Evolutionary conservation across 1,140 invertebrate species (phyloP), one percentile per base, ranked within the genome.

Genomic region (Sycophaga agraensis): DNA sequence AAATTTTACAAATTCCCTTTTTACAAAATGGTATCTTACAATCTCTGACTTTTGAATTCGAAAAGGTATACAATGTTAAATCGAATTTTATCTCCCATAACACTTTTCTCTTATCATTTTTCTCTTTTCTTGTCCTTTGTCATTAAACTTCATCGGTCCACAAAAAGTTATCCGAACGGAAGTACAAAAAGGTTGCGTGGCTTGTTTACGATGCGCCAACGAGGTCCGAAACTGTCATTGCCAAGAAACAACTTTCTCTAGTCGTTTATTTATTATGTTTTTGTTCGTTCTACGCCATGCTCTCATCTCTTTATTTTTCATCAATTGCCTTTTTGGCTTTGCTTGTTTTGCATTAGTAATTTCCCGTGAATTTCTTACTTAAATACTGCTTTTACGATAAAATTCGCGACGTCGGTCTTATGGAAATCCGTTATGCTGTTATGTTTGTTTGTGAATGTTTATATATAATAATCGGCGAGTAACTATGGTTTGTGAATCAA

Each of bases 191-290:
- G 26, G 61, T 57, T 63, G 46, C 28, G 37, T 56, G 60, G 17
- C 35, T 42, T 35, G 9, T 16, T 55, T 40, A 57, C 45, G 54
- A 63, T 58, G 46, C 61, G 31, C 46, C 46, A 62, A 56, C 49
- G 45, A 60, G 37, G 24, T 60, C 22, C 50, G 16, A 62, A 62
- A 62, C 51, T 63, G 60, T 63, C 53, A 63, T 63, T 57, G 53
- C 54, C 46, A 62, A 62, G 46, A 53, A 50, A 43, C 17, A 28
- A 45, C 45, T 53, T 60, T 60, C 53, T 19, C 28, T 59, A 2
- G 12, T 16, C 43, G 28, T 60, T 21, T n/a, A n/a, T n/a, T 19
- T 35, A 16, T 34, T 24, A 28, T 51, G 9, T 40, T 26, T 42
- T 35, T 59, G 14, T 22, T 50, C 22, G 19, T 31, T 16, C 5